A percentile compares a stretch with the other conserved stretches of the same genome.
phyloP scores from a whole-genome alignment of 2,888 invertebrate genomes.

The Cotesia congregata region DNA sequence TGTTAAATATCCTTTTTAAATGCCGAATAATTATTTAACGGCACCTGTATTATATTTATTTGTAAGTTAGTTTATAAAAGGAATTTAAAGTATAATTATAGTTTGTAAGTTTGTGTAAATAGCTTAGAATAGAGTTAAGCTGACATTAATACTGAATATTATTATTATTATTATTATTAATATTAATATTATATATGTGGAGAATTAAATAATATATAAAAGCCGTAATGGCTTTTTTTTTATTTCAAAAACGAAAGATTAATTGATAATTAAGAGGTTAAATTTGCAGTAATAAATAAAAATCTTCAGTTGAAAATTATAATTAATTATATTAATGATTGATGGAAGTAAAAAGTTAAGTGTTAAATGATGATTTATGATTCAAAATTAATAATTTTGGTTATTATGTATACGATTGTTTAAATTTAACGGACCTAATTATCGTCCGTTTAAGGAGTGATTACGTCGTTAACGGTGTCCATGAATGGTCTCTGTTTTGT shows the following conservation, averaged over 20 bases:
- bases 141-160: conserved; percentile 32
- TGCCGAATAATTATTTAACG: conserved; percentile 58
- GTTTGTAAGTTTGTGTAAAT: conserved; percentile 68
- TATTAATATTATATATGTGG: conserved; percentile 46
- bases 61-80: conserved; percentile 59
- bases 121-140: conserved; percentile 53
- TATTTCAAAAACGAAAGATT: neutral
- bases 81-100: conserved; percentile 46
- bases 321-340: conserved; percentile 17
- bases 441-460: conserved; percentile 32
- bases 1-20: conserved; percentile 65
- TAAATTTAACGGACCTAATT: conserved; percentile 46
- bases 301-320: neutral
- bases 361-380: neutral
- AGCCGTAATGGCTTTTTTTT: neutral
- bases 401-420: conserved; percentile 36
- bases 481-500: neutral
- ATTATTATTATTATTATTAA: conserved; percentile 21
- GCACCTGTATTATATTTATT: conserved; percentile 69
- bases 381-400: conserved; percentile 7
- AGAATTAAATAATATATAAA: conserved; percentile 15
- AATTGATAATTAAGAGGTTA: neutral
- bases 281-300: neutral
- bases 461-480: conserved; percentile 37
- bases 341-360: neutral